Percentiles rank a stretch among this genome's conserved stretches.
phyloP scores from a whole-genome alignment of 2,797 vertebrate species.

The Gallirallus australis region DNA sequence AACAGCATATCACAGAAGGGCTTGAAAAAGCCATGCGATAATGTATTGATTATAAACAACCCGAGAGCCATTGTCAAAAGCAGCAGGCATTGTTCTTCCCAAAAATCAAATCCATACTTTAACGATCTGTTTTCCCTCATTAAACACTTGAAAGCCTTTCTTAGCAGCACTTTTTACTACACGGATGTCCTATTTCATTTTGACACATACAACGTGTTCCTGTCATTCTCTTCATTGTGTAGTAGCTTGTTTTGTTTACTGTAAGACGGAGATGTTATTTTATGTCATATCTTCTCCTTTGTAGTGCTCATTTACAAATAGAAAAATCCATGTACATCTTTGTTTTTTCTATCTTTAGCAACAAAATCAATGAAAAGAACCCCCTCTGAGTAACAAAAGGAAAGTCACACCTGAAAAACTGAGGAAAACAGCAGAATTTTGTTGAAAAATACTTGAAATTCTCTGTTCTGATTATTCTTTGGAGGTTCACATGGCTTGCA shows the following conservation, averaged over 20 bases:
- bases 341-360: background rate
- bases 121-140: conserved; percentile 62
- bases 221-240: background rate
- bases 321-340: conserved; percentile 18
- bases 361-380: background rate
- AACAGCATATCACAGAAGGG: background rate
- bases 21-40: background rate
- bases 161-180: conserved; percentile 13
- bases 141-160: conserved; percentile 59
- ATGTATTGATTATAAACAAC: conserved; percentile 41
- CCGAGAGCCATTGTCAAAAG: conserved; percentile 34
- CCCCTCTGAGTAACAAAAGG: background rate
- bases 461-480: background rate
- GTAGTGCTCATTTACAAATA: conserved; percentile 17
- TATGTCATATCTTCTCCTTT: background rate
- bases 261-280: background rate
- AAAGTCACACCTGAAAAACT: background rate
- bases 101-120: conserved; percentile 59
- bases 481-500: background rate
- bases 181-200: conserved; percentile 4
- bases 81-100: conserved; percentile 40
- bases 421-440: background rate
- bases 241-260: conserved; percentile 37
- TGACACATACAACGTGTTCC: conserved; percentile 14
- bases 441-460: background rate